phyloP scores from a whole-genome alignment of 2,113 vertebrate species.

The Myotis lucifugus region DNA sequence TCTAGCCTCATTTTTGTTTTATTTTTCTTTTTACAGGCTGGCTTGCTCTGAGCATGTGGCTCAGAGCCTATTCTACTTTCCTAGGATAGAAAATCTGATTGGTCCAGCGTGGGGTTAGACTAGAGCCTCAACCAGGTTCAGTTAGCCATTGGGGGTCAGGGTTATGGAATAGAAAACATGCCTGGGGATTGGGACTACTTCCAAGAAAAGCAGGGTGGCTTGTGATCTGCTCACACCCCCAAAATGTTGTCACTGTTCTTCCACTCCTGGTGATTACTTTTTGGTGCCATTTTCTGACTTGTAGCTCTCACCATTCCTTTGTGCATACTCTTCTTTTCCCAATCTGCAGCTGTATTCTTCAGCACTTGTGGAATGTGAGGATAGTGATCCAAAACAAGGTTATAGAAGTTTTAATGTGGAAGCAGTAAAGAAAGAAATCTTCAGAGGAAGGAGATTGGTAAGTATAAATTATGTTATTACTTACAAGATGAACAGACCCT shows the following conservation, averaged over 20 bases:
- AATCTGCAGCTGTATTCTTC: conserved; percentile 85
- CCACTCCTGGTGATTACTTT: background rate
- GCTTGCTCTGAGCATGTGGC: background rate
- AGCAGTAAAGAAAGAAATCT: conserved; percentile 84
- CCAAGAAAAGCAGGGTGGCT: background rate
- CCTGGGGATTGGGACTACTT: background rate
- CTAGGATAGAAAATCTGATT: background rate
- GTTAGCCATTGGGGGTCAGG: background rate
- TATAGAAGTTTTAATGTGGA: conserved; percentile 83
- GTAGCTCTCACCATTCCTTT: background rate
- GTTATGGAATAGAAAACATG: background rate
- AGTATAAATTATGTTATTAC: conserved; percentile 63
- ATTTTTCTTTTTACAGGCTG: background rate
- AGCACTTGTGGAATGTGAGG: conserved; percentile 84
- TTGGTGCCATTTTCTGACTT: background rate
- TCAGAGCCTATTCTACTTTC: background rate
- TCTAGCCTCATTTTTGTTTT: background rate
- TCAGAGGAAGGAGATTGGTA: conserved; percentile 86
- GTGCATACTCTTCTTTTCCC: background rate
- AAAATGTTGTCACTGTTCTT: background rate
- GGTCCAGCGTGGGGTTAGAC: background rate
- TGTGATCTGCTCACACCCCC: background rate
- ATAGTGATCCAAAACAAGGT: conserved; percentile 59
- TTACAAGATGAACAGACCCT: background rate
- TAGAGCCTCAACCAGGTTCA: background rate